Base-by-base conservation (phyloP, 2,797 vertebrate species). In the Xenentodon cancila region DNA sequence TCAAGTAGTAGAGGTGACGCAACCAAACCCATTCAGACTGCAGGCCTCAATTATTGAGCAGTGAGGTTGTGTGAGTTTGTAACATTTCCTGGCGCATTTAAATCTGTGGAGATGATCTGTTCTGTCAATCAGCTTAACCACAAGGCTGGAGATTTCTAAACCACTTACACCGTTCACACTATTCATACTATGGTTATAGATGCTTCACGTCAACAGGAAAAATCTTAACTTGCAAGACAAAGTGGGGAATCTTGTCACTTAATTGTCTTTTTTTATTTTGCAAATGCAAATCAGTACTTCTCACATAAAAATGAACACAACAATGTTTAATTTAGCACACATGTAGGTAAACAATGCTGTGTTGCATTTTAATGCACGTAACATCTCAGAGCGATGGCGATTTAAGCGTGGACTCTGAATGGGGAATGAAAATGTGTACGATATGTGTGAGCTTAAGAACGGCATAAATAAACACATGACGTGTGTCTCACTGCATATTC, bases 1-100 rank as follows among this genome's bases (percentile, higher is more conserved):
- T 84, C 17, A 67, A 84, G 81, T 85, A 84, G 86, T 89, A 81
- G 80, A 64, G 53, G 68, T 88, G 87, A 89, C 59, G 81, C 73
- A 83, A 73, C 40, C 53, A 0, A 66, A 57, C 53, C 59, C 53
- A 40, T 64, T 85, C 79, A 80, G 67, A 79, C 65, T 60, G 51
- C 34, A 17, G 58, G 53, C 51, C 54, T 88, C 82, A 85, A 90
- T 88, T 80, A 86, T 77, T 86, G 74, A 88, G 53, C 1, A 64
- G 48, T 0, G 51, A 70, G 57, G 77, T 77, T 60, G 76, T 54
- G 48, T 0, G 51, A 71, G 57, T 73, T 77, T 60, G 76, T 54
- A 69, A 74, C 75, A 67, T 48, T 73, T 73, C 54, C 45, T 64
- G 77, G 49, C 71, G 65, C 27, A 1, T 73, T 73, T 37, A 64